These are phyloP conservation scores for Melanogrammus aeglefinus DNA, from an alignment of 2,797 vertebrate species.

Conservation along the genomic window DNA sequence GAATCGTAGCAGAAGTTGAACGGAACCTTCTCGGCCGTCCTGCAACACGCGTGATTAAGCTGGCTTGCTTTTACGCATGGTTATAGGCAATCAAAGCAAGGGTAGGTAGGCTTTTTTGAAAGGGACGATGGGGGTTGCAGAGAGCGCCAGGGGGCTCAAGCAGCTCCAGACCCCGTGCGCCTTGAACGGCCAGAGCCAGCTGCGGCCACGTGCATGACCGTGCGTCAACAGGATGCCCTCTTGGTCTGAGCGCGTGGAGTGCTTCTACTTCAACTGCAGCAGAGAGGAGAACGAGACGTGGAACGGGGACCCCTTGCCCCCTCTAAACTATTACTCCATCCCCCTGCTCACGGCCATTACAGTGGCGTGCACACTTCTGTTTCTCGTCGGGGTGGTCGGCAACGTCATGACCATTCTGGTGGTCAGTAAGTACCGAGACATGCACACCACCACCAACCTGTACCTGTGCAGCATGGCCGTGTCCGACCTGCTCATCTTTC, in stretches of 20 bases:
- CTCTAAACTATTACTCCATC: conserved; percentile 79
- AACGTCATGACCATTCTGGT: conserved; percentile 95
- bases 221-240: conserved; percentile 72
- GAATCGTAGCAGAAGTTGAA: neutral
- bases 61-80: neutral
- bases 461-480: conserved; percentile 98
- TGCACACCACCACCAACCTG: conserved; percentile 96
- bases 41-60: neutral
- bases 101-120: neutral
- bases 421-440: conserved; percentile 88
- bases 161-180: conserved; percentile 37
- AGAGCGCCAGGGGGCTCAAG: conserved; percentile 9
- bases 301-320: conserved; percentile 49
- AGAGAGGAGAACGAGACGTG: conserved; percentile 61
- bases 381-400: conserved; percentile 84
- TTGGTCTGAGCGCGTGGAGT: conserved; percentile 63
- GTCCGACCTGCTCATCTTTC: conserved; percentile 93
- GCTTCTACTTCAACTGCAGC: conserved; percentile 73
- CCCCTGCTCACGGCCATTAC: conserved; percentile 87
- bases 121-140: neutral
- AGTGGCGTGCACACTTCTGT: conserved; percentile 83
- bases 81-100: no score
- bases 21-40: no score
- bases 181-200: conserved; percentile 40
- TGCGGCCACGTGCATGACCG: conserved; percentile 46